phyloP scores from a whole-genome alignment of 2,113 vertebrate genomes.

The Oryzias woworae region DNA sequence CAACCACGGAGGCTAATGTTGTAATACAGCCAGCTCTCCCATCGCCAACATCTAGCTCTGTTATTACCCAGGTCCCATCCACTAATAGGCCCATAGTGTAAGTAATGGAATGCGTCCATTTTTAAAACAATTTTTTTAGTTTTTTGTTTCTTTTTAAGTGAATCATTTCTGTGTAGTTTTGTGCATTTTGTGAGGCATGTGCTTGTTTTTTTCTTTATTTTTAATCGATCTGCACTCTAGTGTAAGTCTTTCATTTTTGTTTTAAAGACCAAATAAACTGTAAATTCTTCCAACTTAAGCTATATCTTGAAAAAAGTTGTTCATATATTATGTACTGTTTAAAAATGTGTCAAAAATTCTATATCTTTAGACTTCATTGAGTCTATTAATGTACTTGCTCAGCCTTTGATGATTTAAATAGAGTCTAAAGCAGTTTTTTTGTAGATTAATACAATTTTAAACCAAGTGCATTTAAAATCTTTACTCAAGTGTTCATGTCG shows the following conservation, averaged over 20 bases:
- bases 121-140: conserved; percentile 36
- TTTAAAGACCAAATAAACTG: conserved; percentile 2
- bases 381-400: no score
- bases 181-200: conserved; percentile 54
- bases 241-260: conserved; percentile 20
- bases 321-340: no score
- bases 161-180: conserved; percentile 51
- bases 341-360: no score
- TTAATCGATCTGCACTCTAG: conserved; percentile 36
- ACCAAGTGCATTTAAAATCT: no score
- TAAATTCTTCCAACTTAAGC: no score
- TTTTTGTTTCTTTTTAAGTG: conserved; percentile 38
- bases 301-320: no score
- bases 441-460: no score
- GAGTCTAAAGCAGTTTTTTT: no score
- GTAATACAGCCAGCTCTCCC: conserved; percentile 98
- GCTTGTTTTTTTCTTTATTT: conserved; percentile 42
- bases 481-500: no score
- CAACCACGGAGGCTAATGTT: conserved; percentile 95
- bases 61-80: conserved; percentile 97
- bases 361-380: no score
- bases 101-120: conserved; percentile 79
- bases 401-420: no score
- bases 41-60: conserved; percentile 98
- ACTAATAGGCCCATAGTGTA: conserved; percentile 98